Evolutionary conservation across 2,797 vertebrate genomes (phyloP).

Genomic region (Pseudomugil gertrudae): DNA sequence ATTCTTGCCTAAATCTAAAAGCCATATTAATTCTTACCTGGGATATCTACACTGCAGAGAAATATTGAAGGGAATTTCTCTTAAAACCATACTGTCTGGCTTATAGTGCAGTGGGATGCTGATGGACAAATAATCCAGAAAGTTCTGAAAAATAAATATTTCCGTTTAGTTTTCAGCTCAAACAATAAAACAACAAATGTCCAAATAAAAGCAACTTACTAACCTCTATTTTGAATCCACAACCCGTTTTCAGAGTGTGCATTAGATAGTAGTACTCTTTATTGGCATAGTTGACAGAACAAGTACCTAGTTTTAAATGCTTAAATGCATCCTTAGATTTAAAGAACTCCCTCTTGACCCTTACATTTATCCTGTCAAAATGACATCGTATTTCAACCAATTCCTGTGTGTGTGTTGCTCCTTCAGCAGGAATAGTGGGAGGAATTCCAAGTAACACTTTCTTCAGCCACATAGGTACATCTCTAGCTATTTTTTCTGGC

Average conservation of each 20-base stretch:
- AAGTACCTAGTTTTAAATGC: conserved; percentile 67
- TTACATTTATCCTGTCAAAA: conserved; percentile 69
- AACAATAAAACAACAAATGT: neutral
- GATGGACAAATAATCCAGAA: conserved; percentile 27
- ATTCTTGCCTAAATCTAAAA: neutral
- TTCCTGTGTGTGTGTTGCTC: rapidly evolving
- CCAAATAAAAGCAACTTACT: neutral
- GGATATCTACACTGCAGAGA: conserved; percentile 63
- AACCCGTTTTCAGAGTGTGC: conserved; percentile 53
- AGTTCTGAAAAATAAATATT: conserved; percentile 56
- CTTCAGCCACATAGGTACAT: conserved; percentile 35
- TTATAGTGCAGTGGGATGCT: conserved; percentile 46
- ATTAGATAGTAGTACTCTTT: conserved; percentile 59
- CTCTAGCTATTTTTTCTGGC: conserved; percentile 48
- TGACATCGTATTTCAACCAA: conserved; percentile 63
- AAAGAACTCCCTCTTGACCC: conserved; percentile 57
- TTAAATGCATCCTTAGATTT: conserved; percentile 19
- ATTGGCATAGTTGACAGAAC: conserved; percentile 60
- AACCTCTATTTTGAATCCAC: conserved; percentile 65
- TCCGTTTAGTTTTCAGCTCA: neutral
- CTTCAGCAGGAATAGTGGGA: rapidly evolving
- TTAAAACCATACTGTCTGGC: conserved; percentile 43
- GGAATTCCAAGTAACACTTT: conserved; percentile 44
- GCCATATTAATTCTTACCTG: conserved; percentile 55
- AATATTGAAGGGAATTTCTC: conserved; percentile 65